A percentile compares a stretch with the other conserved stretches of the same genome.
These are phyloP conservation scores for Iselma pallidipennis DNA, from an alignment of 2,888 invertebrate species.

Conservation along the genomic window DNA sequence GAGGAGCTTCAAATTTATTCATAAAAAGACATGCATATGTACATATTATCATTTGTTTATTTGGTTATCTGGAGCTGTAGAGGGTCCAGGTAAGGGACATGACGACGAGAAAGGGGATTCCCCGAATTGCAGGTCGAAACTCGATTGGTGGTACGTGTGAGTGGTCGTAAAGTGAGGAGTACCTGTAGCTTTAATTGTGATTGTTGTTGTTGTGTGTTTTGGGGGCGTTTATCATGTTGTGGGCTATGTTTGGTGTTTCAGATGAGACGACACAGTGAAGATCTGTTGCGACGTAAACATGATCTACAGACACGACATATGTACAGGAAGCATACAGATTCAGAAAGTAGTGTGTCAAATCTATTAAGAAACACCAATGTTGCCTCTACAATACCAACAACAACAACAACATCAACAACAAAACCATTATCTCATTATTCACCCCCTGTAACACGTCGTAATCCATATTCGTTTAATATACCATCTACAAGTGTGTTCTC, in stretches of 20 bases:
- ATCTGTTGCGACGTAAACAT: slow-evolving; percentile 57
- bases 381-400: slow-evolving; percentile 36
- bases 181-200: too few relatives aligned
- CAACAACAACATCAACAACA: background rate
- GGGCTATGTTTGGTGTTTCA: slow-evolving; percentile 40
- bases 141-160: too few relatives aligned
- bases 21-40: too few relatives aligned
- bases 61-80: too few relatives aligned
- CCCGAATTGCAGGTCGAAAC: too few relatives aligned
- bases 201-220: background rate
- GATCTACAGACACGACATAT: slow-evolving; percentile 60
- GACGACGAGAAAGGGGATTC: too few relatives aligned
- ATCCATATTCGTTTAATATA: slow-evolving; percentile 55
- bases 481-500: slow-evolving; percentile 53
- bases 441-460: slow-evolving; percentile 50
- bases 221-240: background rate
- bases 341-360: slow-evolving; percentile 41
- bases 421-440: slow-evolving; percentile 57
- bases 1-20: too few relatives aligned
- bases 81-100: too few relatives aligned
- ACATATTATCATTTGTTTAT: too few relatives aligned
- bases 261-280: slow-evolving; percentile 59
- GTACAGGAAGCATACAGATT: slow-evolving; percentile 46
- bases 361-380: slow-evolving; percentile 46
- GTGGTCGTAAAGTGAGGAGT: background rate